These are phyloP conservation scores for Tangachromis dhanisi DNA, from an alignment of 2,113 vertebrate species.

Conservation along the genomic window DNA sequence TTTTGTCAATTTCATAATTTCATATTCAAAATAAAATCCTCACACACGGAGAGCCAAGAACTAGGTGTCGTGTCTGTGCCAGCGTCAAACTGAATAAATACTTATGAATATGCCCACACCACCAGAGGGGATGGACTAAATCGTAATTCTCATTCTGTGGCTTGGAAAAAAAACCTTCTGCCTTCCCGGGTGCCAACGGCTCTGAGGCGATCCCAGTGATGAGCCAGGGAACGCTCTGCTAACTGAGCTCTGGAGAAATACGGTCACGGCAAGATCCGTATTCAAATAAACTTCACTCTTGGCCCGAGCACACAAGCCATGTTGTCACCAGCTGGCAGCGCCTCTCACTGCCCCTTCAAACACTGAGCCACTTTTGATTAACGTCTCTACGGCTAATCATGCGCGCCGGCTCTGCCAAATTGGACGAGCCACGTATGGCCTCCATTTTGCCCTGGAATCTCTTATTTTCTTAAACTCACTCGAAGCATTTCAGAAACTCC, in stretches of 20 bases:
- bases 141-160: conserved; percentile 60
- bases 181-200: conserved; percentile 53
- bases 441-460: conserved; percentile 56
- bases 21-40: conserved; percentile 56
- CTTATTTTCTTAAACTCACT: conserved; percentile 14
- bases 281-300: conserved; percentile 75
- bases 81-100: conserved; percentile 57
- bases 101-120: conserved; percentile 62
- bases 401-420: conserved; percentile 58
- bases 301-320: conserved; percentile 66
- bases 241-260: conserved; percentile 68
- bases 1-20: conserved; percentile 48
- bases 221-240: conserved; percentile 66
- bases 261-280: conserved; percentile 66
- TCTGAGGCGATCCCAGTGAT: conserved; percentile 61
- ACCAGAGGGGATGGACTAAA: conserved; percentile 59
- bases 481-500: conserved; percentile 32
- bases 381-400: conserved; percentile 68
- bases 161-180: conserved; percentile 57
- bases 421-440: conserved; percentile 57
- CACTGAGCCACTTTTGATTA: conserved; percentile 73
- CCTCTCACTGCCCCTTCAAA: conserved; percentile 63
- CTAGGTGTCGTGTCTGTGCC: conserved; percentile 45
- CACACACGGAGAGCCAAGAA: conserved; percentile 17
- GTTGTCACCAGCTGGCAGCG: conserved; percentile 71